Conservation (phyloP, 2,797 vertebrate species). For the Ceyx erithaca region DNA sequence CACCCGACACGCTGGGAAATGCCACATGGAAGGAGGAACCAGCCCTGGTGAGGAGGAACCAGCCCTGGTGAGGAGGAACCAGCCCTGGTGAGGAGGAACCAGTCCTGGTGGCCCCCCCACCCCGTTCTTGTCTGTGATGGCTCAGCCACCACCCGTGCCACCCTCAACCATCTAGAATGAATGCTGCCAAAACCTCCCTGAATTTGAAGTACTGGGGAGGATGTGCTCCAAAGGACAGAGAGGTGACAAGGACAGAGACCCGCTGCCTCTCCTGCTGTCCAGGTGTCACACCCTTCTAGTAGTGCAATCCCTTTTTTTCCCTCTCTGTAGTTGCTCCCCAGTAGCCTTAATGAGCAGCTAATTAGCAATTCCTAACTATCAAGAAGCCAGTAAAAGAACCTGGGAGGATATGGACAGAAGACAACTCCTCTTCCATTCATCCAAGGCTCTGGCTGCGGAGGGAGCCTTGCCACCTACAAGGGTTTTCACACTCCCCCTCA, state of each 20-base stretch:
- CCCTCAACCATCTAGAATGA: neutral
- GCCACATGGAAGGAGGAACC: fast-evolving
- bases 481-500: neutral
- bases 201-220: neutral
- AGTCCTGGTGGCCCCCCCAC: too few relatives aligned
- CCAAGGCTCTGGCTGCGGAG: neutral
- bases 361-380: neutral
- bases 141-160: neutral
- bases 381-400: neutral
- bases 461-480: neutral
- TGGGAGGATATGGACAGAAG: neutral
- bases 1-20: fast-evolving
- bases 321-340: neutral
- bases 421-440: neutral
- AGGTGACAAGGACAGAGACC: neutral
- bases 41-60: fast-evolving
- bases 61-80: too few relatives aligned
- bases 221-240: neutral
- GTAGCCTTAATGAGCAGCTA: neutral
- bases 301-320: neutral
- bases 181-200: neutral
- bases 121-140: fast-evolving
- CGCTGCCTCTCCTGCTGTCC: fast-evolving
- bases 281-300: too few relatives aligned
- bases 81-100: too few relatives aligned